A percentile compares a stretch with the other conserved stretches of the same genome.
Conservation (phyloP, 2,888 invertebrate species). For the Bruchidius siliquastri region DNA sequence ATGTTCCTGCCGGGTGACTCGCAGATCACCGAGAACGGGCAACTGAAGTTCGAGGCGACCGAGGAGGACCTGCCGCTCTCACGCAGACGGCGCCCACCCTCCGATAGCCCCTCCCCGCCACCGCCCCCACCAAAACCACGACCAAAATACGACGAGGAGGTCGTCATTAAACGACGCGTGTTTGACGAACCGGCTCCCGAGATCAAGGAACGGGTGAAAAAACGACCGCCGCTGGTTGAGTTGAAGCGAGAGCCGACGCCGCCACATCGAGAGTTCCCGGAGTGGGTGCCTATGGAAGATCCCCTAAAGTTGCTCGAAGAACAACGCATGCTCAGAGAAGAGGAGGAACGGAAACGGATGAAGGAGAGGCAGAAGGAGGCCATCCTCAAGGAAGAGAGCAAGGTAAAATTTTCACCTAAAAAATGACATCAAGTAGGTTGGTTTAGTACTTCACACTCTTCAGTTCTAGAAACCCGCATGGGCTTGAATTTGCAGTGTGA, state of each 20-base stretch:
- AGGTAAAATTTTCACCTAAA: slow-evolving; percentile 6
- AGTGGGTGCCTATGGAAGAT: slow-evolving; percentile 36
- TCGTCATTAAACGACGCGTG: slow-evolving; percentile 38
- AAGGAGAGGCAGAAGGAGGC: slow-evolving; percentile 39
- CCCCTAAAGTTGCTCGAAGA: slow-evolving; percentile 35
- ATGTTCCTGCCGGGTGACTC: slow-evolving; percentile 44
- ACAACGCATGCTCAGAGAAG: slow-evolving; percentile 34
- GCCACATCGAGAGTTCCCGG: slow-evolving; percentile 30
- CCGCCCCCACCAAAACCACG: slow-evolving; percentile 29
- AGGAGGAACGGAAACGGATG: slow-evolving; percentile 41
- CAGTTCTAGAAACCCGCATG: too few relatives aligned
- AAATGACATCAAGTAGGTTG: too few relatives aligned
- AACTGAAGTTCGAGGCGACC: slow-evolving; percentile 40
- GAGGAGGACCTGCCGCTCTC: slow-evolving; percentile 35
- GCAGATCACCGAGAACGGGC: slow-evolving; percentile 41
- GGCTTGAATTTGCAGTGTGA: too few relatives aligned
- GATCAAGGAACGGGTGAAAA: slow-evolving; percentile 38
- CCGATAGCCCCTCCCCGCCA: slow-evolving; percentile 26
- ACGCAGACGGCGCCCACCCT: slow-evolving; percentile 25
- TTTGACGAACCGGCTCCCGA: slow-evolving; percentile 36
- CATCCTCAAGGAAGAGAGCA: slow-evolving; percentile 38
- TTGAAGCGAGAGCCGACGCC: slow-evolving; percentile 25
- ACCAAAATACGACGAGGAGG: slow-evolving; percentile 33
- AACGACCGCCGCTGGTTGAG: slow-evolving; percentile 25
- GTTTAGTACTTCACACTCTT: too few relatives aligned